Base-by-base conservation (phyloP, 2,888 invertebrate genomes). In the Apantesis nais region DNA sequence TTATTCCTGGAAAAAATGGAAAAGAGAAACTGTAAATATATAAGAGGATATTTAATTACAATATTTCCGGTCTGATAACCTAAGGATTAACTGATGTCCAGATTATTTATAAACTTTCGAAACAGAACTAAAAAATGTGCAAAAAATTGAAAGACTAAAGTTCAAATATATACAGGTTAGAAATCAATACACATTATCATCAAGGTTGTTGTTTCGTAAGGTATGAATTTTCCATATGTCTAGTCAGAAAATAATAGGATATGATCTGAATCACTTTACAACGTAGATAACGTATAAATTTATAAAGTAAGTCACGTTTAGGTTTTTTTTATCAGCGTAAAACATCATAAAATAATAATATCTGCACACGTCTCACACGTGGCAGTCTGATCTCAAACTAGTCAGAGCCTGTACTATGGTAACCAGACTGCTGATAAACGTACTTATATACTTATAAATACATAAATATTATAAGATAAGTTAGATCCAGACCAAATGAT, bases 221-320 rank as follows among this genome's bases (percentile, higher is more conserved):
- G n/a, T 58, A 58, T 58, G 29, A 58, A 58, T 58, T 58, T 29
- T 58, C 29, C 58, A 58, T 58, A 58, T 29, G 58, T 16, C 16
- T 7, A 16, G 29, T 58, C 14, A 29, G 29, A 58, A 29, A 58
- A 58, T 55, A 55, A 52, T 55, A 55, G 29, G 29, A 58, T 58
- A 29, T 29, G 25, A 58, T 29, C 58, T 58, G 29, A 58, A 58
- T 58, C 29, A 29, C 58, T 29, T 58, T 29, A 58, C 29, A 58
- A 29, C 16, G 25, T 16, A 16, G 29, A 58, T 58, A 16, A 58
- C 48, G 7, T 48, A 19, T 22, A n/a, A 52, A n/a, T 11, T 29
- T 14, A 58, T 58, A 4, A 16, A 16, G 29, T 44, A 11, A 55
- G 12, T 29, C 29, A 14, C 29, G 29, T 58, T 29, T 29, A 16